Evolutionary conservation across 2,113 vertebrate genomes (phyloP), one percentile per base, ranked within the genome.

Genomic region (Bucco capensis): DNA sequence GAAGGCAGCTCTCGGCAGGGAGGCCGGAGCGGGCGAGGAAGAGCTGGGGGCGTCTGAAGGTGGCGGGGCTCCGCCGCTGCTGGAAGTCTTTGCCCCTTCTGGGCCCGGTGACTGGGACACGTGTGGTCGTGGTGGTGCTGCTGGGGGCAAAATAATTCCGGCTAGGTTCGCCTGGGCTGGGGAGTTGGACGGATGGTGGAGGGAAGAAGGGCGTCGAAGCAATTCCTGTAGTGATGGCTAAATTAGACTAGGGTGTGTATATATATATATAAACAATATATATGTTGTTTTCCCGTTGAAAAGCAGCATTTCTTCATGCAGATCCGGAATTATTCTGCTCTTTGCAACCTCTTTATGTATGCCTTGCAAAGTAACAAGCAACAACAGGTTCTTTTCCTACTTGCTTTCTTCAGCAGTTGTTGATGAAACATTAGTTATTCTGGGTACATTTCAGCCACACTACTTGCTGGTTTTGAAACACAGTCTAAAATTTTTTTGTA

Each of bases 321-420:
- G 44, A 35, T 14, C 71, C 9, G 8, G 27, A 7, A 8, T 71
- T 49, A 1, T 6, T 6, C 42, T 38, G 53, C 6, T 60, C 19
- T 27, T 67, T 17, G 18, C 24, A 7, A 2, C 7, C 23, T n/a
- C 13, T 33, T 23, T 19, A 3, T 14, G 37, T 8, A 3, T 28
- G 28, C 31, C 23, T 13, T 30, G 33, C 14, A 0, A 25, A 86
- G 77, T 53, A 31, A 17, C 11, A 9, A 31, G 62, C 54, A 14
- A 54, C 91, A 92, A 92, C 88, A 94, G 88, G 91, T 95, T 86
- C 82, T 24, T 42, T 30, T 42, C 33, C 10, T 10, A 5, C 27
- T 19, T 16, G 60, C n/a, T 58, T 67, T 19, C 37, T 18, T 62
- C 51, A 28, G 44, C 38, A 58, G 64, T 30, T 88, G 64, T 33